Evolutionary conservation across 2,113 vertebrate genomes (phyloP), one percentile per base, ranked within the genome.

Genomic region (Theristicus caerulescens): DNA sequence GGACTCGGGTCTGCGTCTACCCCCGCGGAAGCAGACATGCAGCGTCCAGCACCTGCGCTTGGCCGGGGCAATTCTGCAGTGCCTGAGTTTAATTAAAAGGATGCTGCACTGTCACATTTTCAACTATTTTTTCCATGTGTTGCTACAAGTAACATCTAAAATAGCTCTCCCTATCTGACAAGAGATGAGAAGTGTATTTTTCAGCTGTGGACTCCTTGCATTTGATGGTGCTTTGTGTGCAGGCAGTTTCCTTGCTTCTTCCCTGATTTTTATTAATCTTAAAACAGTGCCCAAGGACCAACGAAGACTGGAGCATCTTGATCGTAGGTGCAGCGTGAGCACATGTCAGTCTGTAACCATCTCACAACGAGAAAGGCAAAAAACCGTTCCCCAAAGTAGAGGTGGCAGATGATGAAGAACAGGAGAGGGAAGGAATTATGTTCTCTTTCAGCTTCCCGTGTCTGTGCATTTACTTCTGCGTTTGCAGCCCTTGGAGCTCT

Each of bases 111-210:
- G 64, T 91, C 72, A 40, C 73, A 38, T 86, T 92, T 64, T 22
- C 10, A 44, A 32, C 61, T 74, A 6, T 15, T 82, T 91, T 90
- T 73, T 65, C 72, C 6, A 4, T 74, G 34, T 0, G 0, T 65
- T 88, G 72, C 83, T 96, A 29, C 44, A 83, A 71, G 82, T 82
- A 65, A 78, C 77, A 29, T 73, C 44, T 86, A 67, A 91, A 95
- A 87, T 85, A 87, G 66, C 86, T 93, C 51, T 73, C 6, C 31
- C 42, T 52, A 6, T 66, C 46, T 72, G 64, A 49, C n/a, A 70
- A 31, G 51, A 58, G 61, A 46, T 38, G 38, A 47, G 70, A 40
- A 24, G 59, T 17, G 26, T 46, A 2, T 34, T 78, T 78, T 78
- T 87, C 34, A 54, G 38, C 54, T 47, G 62, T 42, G 47, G 47